A percentile compares a stretch with the other conserved stretches of the same genome.
phyloP scores from a whole-genome alignment of 2,888 invertebrate species.

The Drosophila niveifrons region DNA sequence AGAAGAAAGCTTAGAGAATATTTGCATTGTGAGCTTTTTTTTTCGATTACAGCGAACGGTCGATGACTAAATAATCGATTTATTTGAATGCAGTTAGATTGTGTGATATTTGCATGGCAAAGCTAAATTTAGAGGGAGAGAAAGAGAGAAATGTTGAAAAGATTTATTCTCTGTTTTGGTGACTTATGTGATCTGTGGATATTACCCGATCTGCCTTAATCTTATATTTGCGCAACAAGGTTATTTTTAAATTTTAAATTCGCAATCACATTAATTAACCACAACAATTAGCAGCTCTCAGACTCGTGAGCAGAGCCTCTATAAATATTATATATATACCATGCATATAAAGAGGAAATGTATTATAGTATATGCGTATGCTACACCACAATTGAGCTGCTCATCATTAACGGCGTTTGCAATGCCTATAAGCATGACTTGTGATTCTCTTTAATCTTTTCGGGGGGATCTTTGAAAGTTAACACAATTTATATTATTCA shows the following conservation, averaged over 20 bases:
- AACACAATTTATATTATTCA: not conserved
- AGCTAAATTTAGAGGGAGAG: not conserved
- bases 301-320: not conserved
- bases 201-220: not conserved
- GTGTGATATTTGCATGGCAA: not conserved
- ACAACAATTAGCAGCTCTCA: not conserved
- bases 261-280: slow-evolving; percentile 1
- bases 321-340: not conserved
- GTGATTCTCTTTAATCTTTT: not conserved
- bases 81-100: not conserved
- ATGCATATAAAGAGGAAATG: not conserved
- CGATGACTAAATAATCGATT: not conserved
- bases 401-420: not conserved
- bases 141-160: not conserved
- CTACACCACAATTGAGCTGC: not conserved
- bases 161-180: not conserved
- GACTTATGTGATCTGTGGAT: not conserved
- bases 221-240: not conserved
- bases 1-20: not conserved
- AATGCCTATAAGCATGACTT: slow-evolving; percentile 5
- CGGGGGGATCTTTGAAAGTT: slow-evolving; percentile 4
- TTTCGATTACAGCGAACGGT: not conserved
- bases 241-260: not conserved
- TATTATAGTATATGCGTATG: not conserved
- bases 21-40: not conserved